A percentile compares a stretch with the other conserved stretches of the same genome.
Conservation (phyloP, 2,888 invertebrate genomes). For the Drosophila robusta region DNA sequence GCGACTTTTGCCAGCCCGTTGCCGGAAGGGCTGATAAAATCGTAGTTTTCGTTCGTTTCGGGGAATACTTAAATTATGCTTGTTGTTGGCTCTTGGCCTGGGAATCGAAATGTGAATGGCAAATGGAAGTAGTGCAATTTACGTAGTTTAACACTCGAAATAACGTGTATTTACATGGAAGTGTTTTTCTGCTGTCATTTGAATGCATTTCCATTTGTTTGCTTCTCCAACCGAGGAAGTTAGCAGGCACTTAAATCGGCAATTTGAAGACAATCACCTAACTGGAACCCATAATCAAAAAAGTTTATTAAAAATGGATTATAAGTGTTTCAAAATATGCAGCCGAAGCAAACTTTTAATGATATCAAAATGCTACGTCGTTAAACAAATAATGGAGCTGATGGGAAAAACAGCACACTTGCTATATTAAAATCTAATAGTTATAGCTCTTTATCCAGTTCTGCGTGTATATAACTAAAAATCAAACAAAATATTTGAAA, state of each 20-base stretch:
- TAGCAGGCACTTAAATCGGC: neutral
- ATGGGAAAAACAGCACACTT: too few species aligned
- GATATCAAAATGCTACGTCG: too few species aligned
- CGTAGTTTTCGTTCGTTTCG: constrained; percentile 59
- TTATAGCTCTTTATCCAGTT: too few species aligned
- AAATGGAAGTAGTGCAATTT: constrained; percentile 63
- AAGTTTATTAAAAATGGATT: neutral
- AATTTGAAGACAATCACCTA: neutral
- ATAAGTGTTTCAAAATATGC: too few species aligned
- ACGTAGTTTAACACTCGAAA: constrained; percentile 46
- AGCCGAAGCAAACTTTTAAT: too few species aligned
- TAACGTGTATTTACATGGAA: constrained; percentile 33
- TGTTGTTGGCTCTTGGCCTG: constrained; percentile 16
- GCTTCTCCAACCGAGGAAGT: neutral
- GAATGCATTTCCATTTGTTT: constrained; percentile 25
- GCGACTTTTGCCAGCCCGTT: constrained; percentile 59
- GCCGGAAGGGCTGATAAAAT: constrained; percentile 67
- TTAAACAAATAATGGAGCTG: too few species aligned
- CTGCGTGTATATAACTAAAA: too few species aligned
- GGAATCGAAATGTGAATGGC: constrained; percentile 34
- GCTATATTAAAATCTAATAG: too few species aligned
- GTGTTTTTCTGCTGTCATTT: constrained; percentile 29
- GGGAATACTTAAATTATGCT: constrained; percentile 58
- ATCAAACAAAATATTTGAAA: too few species aligned
- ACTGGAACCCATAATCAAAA: neutral